Evolutionary conservation across 2,888 invertebrate species (phyloP), one percentile per base, ranked within the genome.

Genomic region (Meliscaeva auricollis): DNA sequence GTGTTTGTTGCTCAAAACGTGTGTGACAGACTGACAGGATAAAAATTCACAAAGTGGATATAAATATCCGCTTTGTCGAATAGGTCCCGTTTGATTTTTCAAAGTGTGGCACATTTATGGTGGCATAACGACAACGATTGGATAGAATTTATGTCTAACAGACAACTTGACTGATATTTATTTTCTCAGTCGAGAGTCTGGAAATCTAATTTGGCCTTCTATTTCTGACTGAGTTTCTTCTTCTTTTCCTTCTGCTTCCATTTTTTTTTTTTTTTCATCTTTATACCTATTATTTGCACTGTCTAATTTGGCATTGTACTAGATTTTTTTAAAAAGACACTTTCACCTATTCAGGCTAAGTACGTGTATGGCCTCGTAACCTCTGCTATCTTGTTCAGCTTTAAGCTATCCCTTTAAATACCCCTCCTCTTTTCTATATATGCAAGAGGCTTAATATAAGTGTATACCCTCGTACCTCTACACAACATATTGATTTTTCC

Each of bases 401-500:
- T 9, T 15, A 22, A 26, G 32, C 44, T 15, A 20, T 0, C 20
- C 20, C 1, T 8, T 3, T 4, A 1, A 7, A 8, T n/a, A n/a
- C n/a, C n/a, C 13, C 11, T 2, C 2, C 2, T 17, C 13, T 11
- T n/a, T 17, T 3, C 17, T 44, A 26, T n/a, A 8, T 15, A 35
- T 66, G 6, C 54, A 17, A 26, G 13, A 60, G 20, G 35, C 30
- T 68, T 32, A 32, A 79, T 22, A 60, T 64, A 64, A 32, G 3
- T 13, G 15, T 9, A 22, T 11, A 15, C 17, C 11, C 15, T 15
- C n/a, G n/a, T 35, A 46, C 17, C 30, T 22, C 48, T 35, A 7
- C n/a, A 15, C 41, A n/a, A 6, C n/a, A 22, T 70, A 84, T 84
- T 66, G 83, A 79, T 84, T 84, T n/a, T 79, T 74, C 8, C 35